Percentiles rank a stretch among this genome's conserved stretches.
Conservation (phyloP, 1,140 invertebrate species). For the Lasioglossum baleicum region DNA sequence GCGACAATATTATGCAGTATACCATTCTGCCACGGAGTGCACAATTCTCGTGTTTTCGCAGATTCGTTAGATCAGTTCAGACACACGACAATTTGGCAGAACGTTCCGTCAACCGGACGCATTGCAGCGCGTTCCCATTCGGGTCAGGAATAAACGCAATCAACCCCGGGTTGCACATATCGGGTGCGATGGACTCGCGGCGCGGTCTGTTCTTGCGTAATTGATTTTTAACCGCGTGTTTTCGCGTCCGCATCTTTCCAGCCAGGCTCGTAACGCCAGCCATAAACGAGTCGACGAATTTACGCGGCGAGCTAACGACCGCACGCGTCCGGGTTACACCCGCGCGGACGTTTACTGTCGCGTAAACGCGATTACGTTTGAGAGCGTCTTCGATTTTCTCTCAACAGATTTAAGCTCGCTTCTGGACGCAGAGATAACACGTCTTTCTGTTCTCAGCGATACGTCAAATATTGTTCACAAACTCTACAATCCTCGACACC, state of each 20-base stretch:
- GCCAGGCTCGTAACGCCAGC: slow-evolving; percentile 8
- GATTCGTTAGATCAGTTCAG: background rate
- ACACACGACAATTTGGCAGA: slow-evolving; percentile 20
- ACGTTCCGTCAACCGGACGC: background rate
- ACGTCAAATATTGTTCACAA: no score
- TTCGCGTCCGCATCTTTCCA: slow-evolving; percentile 1
- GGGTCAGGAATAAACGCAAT: slow-evolving; percentile 47
- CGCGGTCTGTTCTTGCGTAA: slow-evolving; percentile 16
- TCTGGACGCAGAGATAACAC: no score
- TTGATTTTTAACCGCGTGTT: slow-evolving; percentile 44
- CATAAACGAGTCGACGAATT: slow-evolving; percentile 28
- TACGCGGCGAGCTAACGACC: slow-evolving; percentile 9
- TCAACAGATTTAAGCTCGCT: no score
- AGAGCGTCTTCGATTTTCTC: no score
- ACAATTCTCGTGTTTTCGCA: background rate
- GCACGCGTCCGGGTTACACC: background rate
- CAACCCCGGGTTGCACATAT: slow-evolving; percentile 5
- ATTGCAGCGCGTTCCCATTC: slow-evolving; percentile 42
- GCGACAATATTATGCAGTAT: no score
- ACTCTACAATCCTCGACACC: no score
- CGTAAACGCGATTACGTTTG: no score
- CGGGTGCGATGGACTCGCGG: slow-evolving; percentile 8
- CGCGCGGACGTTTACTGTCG: background rate
- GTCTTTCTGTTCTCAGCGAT: no score
- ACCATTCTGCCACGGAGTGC: no score